Conservation (phyloP, 1,140 invertebrate species). For the Drosophila burlai region DNA sequence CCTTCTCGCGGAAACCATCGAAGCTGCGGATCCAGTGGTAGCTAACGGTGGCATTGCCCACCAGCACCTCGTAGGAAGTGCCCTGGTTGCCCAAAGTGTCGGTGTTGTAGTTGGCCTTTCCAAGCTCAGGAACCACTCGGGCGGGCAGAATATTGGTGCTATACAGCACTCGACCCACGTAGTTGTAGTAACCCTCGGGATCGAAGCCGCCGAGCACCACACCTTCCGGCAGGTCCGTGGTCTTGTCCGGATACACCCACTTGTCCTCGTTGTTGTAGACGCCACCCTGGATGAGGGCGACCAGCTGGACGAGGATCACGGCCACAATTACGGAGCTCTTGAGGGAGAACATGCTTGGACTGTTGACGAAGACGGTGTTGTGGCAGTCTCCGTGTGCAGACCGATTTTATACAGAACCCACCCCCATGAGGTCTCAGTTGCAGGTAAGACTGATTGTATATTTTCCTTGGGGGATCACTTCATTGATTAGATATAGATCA, state of each 20-base stretch:
- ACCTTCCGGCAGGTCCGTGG: conserved; percentile 27
- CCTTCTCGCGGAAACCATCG: conserved; percentile 33
- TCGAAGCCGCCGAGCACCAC: conserved; percentile 47
- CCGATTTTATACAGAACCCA: conserved; percentile 6
- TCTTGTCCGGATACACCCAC: conserved; percentile 26
- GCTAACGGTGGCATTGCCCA: conserved; percentile 8
- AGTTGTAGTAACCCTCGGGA: conserved; percentile 48
- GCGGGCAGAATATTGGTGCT: conserved; percentile 38
- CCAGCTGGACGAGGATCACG: conserved; percentile 37
- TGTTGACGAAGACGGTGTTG: conserved; percentile 4
- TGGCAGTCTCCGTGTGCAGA: neutral
- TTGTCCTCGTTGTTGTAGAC: conserved; percentile 35
- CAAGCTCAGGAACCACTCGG: conserved; percentile 37
- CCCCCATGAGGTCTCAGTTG: neutral
- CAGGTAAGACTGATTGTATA: neutral
- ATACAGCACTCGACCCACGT: conserved; percentile 37
- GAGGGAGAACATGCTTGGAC: conserved; percentile 32
- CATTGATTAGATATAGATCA: conserved; percentile 17
- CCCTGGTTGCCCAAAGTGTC: conserved; percentile 10
- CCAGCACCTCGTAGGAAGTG: conserved; percentile 14
- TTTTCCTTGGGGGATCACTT: conserved; percentile 9
- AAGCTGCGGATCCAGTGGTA: conserved; percentile 36
- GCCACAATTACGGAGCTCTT: conserved; percentile 14
- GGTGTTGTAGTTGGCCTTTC: conserved; percentile 35
- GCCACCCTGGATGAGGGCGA: conserved; percentile 33